A percentile compares a stretch with the other conserved stretches of the same genome.
Evolutionary conservation across 1,140 invertebrate species (phyloP).

Genomic region (Sitobion miscanthi): DNA sequence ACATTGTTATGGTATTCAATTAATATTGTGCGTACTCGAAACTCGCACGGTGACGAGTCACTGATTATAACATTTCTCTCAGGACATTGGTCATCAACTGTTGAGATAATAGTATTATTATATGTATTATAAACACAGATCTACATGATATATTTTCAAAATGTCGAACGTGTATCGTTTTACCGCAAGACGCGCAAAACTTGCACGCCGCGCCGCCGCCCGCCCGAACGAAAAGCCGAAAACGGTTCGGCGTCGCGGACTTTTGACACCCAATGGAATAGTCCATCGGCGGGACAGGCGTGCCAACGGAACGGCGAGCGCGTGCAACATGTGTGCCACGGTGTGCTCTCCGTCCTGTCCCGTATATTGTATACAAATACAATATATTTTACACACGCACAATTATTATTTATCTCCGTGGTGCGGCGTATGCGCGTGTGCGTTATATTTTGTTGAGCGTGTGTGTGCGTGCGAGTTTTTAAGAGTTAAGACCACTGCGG

Average conservation of each 20-base stretch:
- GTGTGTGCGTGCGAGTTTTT: not conserved
- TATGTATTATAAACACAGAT: not conserved
- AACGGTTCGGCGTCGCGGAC: constrained; percentile 2
- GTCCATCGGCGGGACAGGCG: not conserved
- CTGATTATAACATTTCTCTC: not conserved
- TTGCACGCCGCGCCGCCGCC: not conserved
- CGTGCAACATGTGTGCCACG: constrained; percentile 55
- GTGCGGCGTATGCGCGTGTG: not conserved
- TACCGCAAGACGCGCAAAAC: not conserved
- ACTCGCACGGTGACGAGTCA: not conserved
- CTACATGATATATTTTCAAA: not conserved
- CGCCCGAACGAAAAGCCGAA: not conserved
- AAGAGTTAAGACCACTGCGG: not conserved
- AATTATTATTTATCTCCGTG: constrained; percentile 28
- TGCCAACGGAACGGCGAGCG: not conserved
- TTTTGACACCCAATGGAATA: constrained; percentile 42
- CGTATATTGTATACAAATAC: not conserved
- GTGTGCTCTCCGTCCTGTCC: not conserved
- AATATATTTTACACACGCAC: not conserved
- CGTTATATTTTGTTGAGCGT: not conserved
- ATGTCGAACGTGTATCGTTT: not conserved
- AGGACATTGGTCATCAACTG: not conserved
- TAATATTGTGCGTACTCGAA: not conserved
- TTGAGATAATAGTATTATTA: not conserved
- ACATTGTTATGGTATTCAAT: too few relatives aligned